phyloP scores from a whole-genome alignment of 2,113 vertebrate genomes.

The Catharus bicknelli region DNA sequence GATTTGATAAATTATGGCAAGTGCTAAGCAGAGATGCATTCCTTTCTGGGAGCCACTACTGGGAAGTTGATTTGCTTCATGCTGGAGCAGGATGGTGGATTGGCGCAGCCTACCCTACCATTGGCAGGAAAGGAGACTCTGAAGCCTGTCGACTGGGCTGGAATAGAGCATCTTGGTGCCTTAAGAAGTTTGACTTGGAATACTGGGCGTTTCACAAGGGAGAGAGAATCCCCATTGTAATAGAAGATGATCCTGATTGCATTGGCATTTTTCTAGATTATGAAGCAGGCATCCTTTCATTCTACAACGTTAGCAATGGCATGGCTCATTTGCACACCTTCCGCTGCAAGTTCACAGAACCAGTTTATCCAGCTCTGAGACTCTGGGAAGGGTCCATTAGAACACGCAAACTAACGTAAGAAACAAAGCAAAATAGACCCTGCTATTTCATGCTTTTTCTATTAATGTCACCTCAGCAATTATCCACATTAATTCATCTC shows the following conservation, averaged over 20 bases:
- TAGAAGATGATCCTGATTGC: slow-evolving; percentile 62
- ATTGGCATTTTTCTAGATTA: slow-evolving; percentile 76
- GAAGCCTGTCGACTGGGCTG: slow-evolving; percentile 69
- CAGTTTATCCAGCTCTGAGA: slow-evolving; percentile 71
- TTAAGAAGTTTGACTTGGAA: slow-evolving; percentile 75
- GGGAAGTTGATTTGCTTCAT: slow-evolving; percentile 74
- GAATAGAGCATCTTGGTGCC: slow-evolving; percentile 76
- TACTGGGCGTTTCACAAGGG: slow-evolving; percentile 80
- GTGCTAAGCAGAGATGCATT: slow-evolving; percentile 73
- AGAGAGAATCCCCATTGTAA: slow-evolving; percentile 61
- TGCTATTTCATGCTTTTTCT: background rate
- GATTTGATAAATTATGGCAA: slow-evolving; percentile 74
- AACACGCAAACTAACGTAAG: slow-evolving; percentile 64
- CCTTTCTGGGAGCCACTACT: slow-evolving; percentile 77
- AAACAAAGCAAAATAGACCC: background rate
- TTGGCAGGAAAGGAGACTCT: slow-evolving; percentile 65
- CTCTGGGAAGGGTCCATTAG: slow-evolving; percentile 76
- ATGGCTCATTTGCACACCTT: slow-evolving; percentile 77
- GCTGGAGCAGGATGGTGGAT: slow-evolving; percentile 77
- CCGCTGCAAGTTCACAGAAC: slow-evolving; percentile 70
- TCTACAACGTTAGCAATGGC: slow-evolving; percentile 66
- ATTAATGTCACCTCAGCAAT: background rate
- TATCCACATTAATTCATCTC: background rate
- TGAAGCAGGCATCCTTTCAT: slow-evolving; percentile 75
- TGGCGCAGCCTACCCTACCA: slow-evolving; percentile 69